phyloP scores from a whole-genome alignment of 2,797 vertebrate species.

The Betta splendens region DNA sequence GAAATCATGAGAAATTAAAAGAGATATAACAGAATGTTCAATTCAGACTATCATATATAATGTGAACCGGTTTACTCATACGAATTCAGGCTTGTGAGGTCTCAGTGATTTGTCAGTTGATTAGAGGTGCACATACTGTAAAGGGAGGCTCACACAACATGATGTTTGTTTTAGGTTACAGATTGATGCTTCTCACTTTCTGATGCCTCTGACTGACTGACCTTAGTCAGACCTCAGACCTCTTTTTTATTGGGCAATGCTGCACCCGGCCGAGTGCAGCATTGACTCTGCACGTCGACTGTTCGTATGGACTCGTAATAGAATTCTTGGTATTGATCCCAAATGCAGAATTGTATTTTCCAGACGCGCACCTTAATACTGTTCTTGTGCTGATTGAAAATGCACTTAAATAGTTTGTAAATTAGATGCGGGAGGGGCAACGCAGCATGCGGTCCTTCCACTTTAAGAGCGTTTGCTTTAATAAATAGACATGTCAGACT shows the following conservation, averaged over 20 bases:
- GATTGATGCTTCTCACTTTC: slow-evolving; percentile 3
- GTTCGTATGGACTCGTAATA: slow-evolving; percentile 33
- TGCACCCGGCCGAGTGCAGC: slow-evolving; percentile 10
- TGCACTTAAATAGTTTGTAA: slow-evolving; percentile 61
- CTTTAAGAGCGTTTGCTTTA: slow-evolving; percentile 69
- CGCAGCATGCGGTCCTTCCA: slow-evolving; percentile 35
- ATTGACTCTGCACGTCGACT: slow-evolving; percentile 35
- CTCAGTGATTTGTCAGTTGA: not conserved
- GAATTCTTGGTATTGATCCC: slow-evolving; percentile 50
- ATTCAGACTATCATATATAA: not conserved
- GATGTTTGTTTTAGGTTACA: slow-evolving; percentile 14
- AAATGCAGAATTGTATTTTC: slow-evolving; percentile 43
- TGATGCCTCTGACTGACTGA: too few species aligned
- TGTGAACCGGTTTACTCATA: not conserved
- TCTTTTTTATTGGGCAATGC: too few species aligned
- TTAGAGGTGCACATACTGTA: slow-evolving; percentile 5
- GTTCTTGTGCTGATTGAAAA: slow-evolving; percentile 64
- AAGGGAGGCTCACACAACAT: not conserved
- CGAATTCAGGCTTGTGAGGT: too few species aligned
- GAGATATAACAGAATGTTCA: not conserved
- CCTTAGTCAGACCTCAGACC: too few species aligned
- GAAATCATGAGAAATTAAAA: not conserved
- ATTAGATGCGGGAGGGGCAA: slow-evolving; percentile 35
- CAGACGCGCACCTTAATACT: slow-evolving; percentile 23
- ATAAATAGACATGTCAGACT: slow-evolving; percentile 77